Percentiles rank a stretch among this genome's conserved stretches.
These are phyloP conservation scores for Leptinotarsa texana DNA, from an alignment of 1,140 invertebrate species.

Conservation along the genomic window DNA sequence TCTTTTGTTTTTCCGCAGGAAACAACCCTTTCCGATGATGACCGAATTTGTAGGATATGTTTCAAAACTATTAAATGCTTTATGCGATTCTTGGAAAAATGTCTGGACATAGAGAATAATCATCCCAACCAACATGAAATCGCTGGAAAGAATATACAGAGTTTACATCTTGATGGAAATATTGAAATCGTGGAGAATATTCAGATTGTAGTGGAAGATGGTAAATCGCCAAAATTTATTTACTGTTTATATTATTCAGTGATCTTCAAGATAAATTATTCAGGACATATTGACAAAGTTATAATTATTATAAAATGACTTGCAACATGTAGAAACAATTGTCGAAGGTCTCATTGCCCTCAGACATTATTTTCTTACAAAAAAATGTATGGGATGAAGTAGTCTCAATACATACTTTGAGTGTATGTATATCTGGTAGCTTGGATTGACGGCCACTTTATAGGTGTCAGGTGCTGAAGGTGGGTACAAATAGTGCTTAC, in stretches of 20 bases:
- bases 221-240: background rate
- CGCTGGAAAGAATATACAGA: background rate
- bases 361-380: too few relatives aligned
- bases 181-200: constrained; percentile 15
- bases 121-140: background rate
- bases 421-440: too few relatives aligned
- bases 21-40: constrained; percentile 1
- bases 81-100: constrained; percentile 16
- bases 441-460: too few relatives aligned
- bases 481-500: too few relatives aligned
- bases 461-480: too few relatives aligned
- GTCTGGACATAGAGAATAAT: constrained; percentile 19
- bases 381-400: too few relatives aligned
- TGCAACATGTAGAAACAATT: too few relatives aligned
- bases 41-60: constrained; percentile 18
- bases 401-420: too few relatives aligned
- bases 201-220: constrained; percentile 21
- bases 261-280: background rate
- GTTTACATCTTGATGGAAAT: background rate
- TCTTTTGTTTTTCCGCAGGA: constrained; percentile 6
- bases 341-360: too few relatives aligned
- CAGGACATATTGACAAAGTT: too few relatives aligned
- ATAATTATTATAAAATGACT: too few relatives aligned
- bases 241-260: too few relatives aligned
- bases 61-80: constrained; percentile 15